Conservation (phyloP, 2,113 vertebrate genomes). For the Natator depressus region DNA sequence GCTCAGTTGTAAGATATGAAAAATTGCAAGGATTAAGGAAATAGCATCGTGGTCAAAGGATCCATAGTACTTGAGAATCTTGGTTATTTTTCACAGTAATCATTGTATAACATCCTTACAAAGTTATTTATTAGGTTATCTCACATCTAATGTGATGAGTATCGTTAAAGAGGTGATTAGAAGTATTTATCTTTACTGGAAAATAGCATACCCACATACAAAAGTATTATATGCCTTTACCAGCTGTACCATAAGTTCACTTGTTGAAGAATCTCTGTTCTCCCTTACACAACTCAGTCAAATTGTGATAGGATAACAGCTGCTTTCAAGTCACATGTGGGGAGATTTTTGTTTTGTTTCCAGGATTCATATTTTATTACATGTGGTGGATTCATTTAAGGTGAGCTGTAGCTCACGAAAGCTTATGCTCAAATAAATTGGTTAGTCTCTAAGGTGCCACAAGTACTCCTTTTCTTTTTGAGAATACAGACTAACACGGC, state of each 20-base stretch:
- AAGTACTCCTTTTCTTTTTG: too few species aligned
- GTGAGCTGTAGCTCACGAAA: too few species aligned
- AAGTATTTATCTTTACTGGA: background rate
- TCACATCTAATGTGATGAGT: background rate
- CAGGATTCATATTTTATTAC: background rate
- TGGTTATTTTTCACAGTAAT: background rate
- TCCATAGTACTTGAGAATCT: background rate
- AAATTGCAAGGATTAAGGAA: background rate
- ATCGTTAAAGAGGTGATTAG: background rate
- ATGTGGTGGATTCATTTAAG: background rate
- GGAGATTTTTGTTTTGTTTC: background rate
- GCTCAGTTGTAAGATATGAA: background rate
- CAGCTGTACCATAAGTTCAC: background rate
- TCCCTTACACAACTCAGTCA: background rate
- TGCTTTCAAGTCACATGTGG: background rate
- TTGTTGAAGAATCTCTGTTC: background rate
- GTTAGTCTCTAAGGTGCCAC: too few species aligned
- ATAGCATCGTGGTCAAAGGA: background rate
- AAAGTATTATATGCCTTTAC: background rate
- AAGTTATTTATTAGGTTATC: conserved; percentile 11
- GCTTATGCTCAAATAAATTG: too few species aligned
- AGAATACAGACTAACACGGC: too few species aligned
- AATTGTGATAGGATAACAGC: background rate
- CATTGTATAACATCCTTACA: background rate
- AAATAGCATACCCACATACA: background rate